Conservation (phyloP, 2,797 vertebrate genomes). For the Sus cebifrons region DNA sequence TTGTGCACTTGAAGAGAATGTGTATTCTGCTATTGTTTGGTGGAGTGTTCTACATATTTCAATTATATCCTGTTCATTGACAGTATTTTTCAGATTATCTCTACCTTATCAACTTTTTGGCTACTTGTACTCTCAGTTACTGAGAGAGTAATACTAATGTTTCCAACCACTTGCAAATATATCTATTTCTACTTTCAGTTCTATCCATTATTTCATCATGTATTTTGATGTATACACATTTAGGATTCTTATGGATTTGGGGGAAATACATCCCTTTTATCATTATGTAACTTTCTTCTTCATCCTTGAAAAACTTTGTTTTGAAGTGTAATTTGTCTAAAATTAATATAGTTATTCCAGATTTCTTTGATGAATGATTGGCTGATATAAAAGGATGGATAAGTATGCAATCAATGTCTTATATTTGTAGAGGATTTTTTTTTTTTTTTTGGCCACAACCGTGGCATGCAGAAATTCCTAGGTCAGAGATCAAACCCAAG, state of each 20-base stretch:
- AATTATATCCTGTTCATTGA: neutral
- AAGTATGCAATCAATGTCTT: no score
- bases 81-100: neutral
- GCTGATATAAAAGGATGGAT: no score
- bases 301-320: neutral
- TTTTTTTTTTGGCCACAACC: no score
- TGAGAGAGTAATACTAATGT: neutral
- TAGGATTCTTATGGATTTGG: neutral
- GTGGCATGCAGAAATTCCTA: no score
- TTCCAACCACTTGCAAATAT: neutral
- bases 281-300: neutral
- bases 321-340: neutral
- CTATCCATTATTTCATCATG: neutral
- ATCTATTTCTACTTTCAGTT: neutral
- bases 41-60: neutral
- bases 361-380: neutral
- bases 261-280: neutral
- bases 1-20: neutral
- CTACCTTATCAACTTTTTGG: neutral
- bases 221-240: neutral
- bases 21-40: neutral
- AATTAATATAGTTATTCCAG: neutral
- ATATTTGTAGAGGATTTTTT: neutral
- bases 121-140: neutral
- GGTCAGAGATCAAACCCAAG: no score